These are phyloP conservation scores for Euzophera pinguis DNA, from an alignment of 2,888 invertebrate species.

Conservation along the genomic window DNA sequence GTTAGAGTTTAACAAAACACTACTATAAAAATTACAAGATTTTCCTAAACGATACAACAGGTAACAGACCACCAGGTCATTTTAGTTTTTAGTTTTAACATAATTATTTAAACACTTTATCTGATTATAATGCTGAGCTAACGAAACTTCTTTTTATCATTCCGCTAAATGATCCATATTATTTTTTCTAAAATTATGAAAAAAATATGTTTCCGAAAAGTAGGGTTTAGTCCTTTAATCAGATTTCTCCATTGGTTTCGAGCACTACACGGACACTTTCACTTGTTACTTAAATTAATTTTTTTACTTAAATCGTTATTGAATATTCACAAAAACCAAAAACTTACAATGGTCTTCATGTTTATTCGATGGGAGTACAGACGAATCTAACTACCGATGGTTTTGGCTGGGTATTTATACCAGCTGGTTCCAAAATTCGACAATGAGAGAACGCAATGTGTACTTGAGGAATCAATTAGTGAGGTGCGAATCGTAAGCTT, in stretches of 20 bases:
- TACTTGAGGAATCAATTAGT: slow-evolving; percentile 52
- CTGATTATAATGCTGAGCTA: too few species aligned
- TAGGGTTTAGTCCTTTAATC: too few species aligned
- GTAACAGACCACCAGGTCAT: too few species aligned
- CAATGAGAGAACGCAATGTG: slow-evolving; percentile 49
- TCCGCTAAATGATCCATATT: too few species aligned
- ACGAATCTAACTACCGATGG: slow-evolving; percentile 55
- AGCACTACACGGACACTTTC: not conserved
- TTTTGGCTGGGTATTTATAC: slow-evolving; percentile 52
- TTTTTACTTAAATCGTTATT: not conserved
- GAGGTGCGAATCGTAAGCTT: slow-evolving; percentile 33
- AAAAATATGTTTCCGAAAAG: too few species aligned
- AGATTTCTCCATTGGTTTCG: not conserved
- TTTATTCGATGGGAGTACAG: slow-evolving; percentile 39
- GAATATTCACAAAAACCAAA: not conserved
- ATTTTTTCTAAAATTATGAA: too few species aligned
- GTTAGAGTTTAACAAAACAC: not conserved
- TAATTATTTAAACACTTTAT: too few species aligned
- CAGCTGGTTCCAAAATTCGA: slow-evolving; percentile 45
- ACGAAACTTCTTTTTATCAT: too few species aligned
- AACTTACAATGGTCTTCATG: slow-evolving; percentile 69
- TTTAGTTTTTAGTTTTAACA: too few species aligned
- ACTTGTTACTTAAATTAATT: not conserved
- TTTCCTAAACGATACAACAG: too few species aligned
- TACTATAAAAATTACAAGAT: too few species aligned